Evolutionary conservation across 1,140 invertebrate genomes (phyloP).

Genomic region (Euwallacea similis): DNA sequence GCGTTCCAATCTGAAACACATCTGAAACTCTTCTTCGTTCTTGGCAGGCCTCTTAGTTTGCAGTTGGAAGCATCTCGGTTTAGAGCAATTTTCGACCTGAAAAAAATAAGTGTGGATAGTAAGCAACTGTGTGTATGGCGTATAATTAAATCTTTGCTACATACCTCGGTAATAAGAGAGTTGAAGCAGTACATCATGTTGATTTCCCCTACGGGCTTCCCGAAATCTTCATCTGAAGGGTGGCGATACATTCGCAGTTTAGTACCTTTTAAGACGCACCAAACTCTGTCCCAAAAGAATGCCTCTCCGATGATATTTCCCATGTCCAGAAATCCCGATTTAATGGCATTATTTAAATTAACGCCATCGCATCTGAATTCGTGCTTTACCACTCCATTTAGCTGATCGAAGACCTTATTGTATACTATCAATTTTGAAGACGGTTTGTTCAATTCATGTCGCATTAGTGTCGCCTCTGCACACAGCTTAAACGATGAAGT

Average conservation of each 20-base stretch:
- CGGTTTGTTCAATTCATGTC: slow-evolving; percentile 13
- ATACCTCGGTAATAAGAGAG: slow-evolving; percentile 24
- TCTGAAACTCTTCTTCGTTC: not conserved
- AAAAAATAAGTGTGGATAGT: not conserved
- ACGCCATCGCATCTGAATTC: slow-evolving; percentile 9
- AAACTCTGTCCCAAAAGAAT: slow-evolving; percentile 32
- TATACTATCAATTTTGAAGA: not conserved
- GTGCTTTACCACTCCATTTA: slow-evolving; percentile 11
- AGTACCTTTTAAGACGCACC: slow-evolving; percentile 25
- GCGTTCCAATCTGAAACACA: not conserved
- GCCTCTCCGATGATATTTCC: slow-evolving; percentile 10
- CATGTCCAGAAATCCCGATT: slow-evolving; percentile 32
- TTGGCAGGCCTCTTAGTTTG: slow-evolving; percentile 20
- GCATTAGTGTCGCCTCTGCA: slow-evolving; percentile 26
- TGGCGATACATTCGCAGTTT: slow-evolving; percentile 31
- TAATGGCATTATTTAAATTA: slow-evolving; percentile 10
- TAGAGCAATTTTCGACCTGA: slow-evolving; percentile 22
- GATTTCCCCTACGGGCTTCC: slow-evolving; percentile 10
- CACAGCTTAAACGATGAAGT: slow-evolving; percentile 33
- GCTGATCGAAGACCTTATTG: slow-evolving; percentile 14
- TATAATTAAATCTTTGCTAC: not conserved
- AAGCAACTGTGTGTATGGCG: not conserved
- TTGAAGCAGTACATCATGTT: slow-evolving; percentile 31
- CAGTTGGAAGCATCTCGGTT: slow-evolving; percentile 23
- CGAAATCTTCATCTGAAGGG: slow-evolving; percentile 28